Base-by-base conservation (phyloP, 2,797 vertebrate species). In the Sebastes baramenuke region DNA sequence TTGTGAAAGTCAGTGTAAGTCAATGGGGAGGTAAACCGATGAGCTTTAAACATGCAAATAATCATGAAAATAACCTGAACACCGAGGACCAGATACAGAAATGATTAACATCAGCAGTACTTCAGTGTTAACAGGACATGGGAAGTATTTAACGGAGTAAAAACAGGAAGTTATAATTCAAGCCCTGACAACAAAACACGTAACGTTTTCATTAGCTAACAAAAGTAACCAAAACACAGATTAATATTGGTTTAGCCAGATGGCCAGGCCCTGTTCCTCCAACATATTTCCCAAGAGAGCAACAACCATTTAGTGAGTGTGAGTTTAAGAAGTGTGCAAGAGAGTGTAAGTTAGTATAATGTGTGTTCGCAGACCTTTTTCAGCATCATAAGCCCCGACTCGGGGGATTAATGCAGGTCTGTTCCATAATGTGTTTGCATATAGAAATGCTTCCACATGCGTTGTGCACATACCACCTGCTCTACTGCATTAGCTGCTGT, bases 391-490 rank as follows among this genome's bases (percentile, higher is more conserved):
- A 62, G 8, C n/a, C 36, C 27, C 60, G 72, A 82, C 77, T 73
- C 76, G 3, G 46, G 72, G 82, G 82, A 80, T 62, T 78, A 77
- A 78, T 83, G 60, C 22, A 66, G 32, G 27, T 42, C 52, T 42
- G 27, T 22, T 32, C 42, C 6, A 4, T 20, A 13, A 30, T 25
- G 49, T 81, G 79, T 84, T 83, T 83, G 77, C 67, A 60, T 65
- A n/a, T 46, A 72, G 84, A 89, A 91, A 84, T 64, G 77, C 46
- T 90, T 89, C 89, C 92, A 90, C 72, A 70, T 93, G 89, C 24
- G 38, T 59, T 56, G 67, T 74, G 61, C 72, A 55, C 74, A 84
- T 79, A 80, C 61, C 84, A 78, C 76, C 81, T 90, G 86, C 65
- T 87, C 71, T 2, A 18, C 67, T 68, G 24, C 22, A 77, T 81